A percentile compares a stretch with the other conserved stretches of the same genome.
phyloP scores from a whole-genome alignment of 2,797 vertebrate genomes.

The Tokudaia tokunoshimensis region DNA sequence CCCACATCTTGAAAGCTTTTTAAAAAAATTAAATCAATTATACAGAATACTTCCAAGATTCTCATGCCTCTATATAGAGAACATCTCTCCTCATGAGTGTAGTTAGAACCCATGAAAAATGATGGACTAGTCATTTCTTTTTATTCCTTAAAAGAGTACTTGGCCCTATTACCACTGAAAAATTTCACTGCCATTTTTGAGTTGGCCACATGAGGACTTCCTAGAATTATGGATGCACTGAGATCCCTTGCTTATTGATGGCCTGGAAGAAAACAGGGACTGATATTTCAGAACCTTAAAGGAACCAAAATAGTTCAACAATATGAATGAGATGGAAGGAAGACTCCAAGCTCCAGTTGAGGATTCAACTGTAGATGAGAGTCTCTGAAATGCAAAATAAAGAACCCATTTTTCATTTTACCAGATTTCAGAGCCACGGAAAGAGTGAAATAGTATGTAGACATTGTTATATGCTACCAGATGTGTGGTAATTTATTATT shows the following conservation, averaged over 20 bases:
- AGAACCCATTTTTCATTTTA: background rate
- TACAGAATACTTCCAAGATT: background rate
- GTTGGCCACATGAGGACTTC: background rate
- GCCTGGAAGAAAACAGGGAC: background rate
- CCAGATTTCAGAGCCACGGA: background rate
- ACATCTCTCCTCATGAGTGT: background rate
- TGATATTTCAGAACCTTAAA: background rate
- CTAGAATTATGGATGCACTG: background rate
- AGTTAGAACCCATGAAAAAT: background rate
- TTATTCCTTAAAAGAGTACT: background rate
- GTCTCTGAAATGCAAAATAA: background rate
- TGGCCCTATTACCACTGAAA: background rate
- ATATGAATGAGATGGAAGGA: background rate
- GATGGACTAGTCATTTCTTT: background rate
- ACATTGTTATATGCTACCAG: background rate
- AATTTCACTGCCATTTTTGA: background rate
- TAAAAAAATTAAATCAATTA: background rate
- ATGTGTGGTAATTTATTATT: conserved; percentile 51
- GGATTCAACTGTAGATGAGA: background rate
- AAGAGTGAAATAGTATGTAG: background rate
- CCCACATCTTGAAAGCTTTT: background rate
- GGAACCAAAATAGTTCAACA: background rate
- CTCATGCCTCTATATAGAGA: background rate
- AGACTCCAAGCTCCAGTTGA: background rate
- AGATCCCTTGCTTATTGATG: background rate